Evolutionary conservation across 2,113 vertebrate genomes (phyloP), one percentile per base, ranked within the genome.

Genomic region (Oxyura jamaicensis): DNA sequence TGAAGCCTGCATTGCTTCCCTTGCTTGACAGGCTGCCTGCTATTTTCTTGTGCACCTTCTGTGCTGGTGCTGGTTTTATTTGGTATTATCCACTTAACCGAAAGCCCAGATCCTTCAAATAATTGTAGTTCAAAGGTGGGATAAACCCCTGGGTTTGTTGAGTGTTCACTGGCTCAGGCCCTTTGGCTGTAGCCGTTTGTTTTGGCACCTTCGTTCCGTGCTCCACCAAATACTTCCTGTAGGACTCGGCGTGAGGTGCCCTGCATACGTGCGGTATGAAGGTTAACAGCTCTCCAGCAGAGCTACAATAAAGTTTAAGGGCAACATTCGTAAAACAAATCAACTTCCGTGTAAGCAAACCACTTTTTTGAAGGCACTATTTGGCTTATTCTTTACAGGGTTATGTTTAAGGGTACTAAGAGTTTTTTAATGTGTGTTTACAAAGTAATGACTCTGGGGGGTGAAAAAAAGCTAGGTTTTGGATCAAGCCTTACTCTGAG

Each of bases 1-100:
- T n/a, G 3, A n/a, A 28, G 10, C 0, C 48, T 35, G 18, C 44
- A 3, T 56, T 0, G 0, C 31, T 36, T 4, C 28, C 36, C 11
- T n/a, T 63, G 36, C 31, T 5, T 26, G 44, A 19, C 50, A 31
- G 41, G 16, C 25, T 26, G 39, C 35, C 22, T 35, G 67, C 50
- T 10, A 35, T 23, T 42, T 71, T 12, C 53, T 29, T n/a, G 2
- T 11, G 21, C 4, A 0, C 2, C 0, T 71, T 60, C 36, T 48
- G 42, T 62, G 35, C 29, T 48, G 16, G 17, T 35, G 19, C 1
- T 48, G 21, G 2, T 6, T 89, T 80, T 58, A 16, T 78, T 41
- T 46, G 2, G 14, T 22, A 5, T 48, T 67, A 5, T 63, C 28
- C 15, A 5, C 26, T 50, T 65, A 22, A 11, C 31, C 11, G 28